A percentile compares a stretch with the other conserved stretches of the same genome.
Conservation (phyloP, 2,888 invertebrate species). For the Drosophila conformis region DNA sequence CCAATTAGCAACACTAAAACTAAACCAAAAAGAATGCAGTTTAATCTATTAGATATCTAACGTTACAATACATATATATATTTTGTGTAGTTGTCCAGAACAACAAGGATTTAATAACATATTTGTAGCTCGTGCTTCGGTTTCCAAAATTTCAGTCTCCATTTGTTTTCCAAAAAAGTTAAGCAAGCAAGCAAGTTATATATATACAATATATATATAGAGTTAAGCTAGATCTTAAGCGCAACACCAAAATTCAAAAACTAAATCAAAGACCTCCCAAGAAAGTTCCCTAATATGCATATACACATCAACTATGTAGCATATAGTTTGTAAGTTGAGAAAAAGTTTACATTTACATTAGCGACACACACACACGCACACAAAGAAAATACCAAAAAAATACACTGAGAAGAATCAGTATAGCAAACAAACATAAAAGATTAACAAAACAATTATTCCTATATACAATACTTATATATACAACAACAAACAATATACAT, state of each 20-base stretch:
- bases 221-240: conserved; percentile 47
- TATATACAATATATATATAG: conserved; percentile 23
- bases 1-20: conserved; percentile 43
- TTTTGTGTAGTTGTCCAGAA: conserved; percentile 16
- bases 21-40: conserved; percentile 21
- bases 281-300: conserved; percentile 73
- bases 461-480: conserved; percentile 80
- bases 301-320: conserved; percentile 63
- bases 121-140: conserved; percentile 60
- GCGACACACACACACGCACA: conserved; percentile 10
- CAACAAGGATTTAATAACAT: conserved; percentile 6
- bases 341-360: conserved; percentile 48
- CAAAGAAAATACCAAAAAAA: conserved; percentile 9
- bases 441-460: conserved; percentile 82
- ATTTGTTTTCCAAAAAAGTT: conserved; percentile 37
- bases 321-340: conserved; percentile 61
- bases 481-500: conserved; percentile 56
- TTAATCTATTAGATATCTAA: conserved; percentile 26
- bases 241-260: conserved; percentile 58
- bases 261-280: conserved; percentile 78
- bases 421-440: conserved; percentile 55
- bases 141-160: conserved; percentile 49
- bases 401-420: conserved; percentile 25
- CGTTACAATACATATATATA: conserved; percentile 2
- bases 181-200: conserved; percentile 27